Percentiles rank a stretch among this genome's conserved stretches.
These are phyloP conservation scores for Isaurus tuberculatus DNA, from an alignment of 92 coral and sea anemone species.

Conservation along the genomic window DNA sequence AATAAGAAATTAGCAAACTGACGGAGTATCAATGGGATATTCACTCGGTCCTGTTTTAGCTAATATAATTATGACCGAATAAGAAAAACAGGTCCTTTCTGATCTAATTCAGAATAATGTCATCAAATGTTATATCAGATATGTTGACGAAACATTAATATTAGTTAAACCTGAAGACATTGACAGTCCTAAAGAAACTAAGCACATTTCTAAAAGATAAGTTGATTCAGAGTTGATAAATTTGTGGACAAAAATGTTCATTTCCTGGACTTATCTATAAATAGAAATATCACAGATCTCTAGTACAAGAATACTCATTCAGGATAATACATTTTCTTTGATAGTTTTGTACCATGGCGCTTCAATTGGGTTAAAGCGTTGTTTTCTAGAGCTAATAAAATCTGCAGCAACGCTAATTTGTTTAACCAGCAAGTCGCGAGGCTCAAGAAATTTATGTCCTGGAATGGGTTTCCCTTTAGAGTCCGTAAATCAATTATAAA, in stretches of 20 bases:
- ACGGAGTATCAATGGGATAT: too few species aligned
- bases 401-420: conserved; percentile 38
- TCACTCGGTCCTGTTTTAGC: too few species aligned
- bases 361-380: conserved; percentile 24
- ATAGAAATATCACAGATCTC: neutral
- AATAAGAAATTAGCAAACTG: too few species aligned
- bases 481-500: conserved; percentile 19
- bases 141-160: too few species aligned
- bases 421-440: conserved; percentile 16
- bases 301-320: conserved; percentile 18
- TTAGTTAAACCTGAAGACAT: neutral
- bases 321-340: conserved; percentile 27
- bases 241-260: neutral
- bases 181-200: neutral
- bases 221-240: neutral
- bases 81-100: too few species aligned
- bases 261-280: neutral
- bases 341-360: neutral
- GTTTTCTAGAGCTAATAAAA: conserved; percentile 28
- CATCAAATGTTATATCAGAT: too few species aligned
- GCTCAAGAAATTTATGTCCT: conserved; percentile 34
- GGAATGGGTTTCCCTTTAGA: conserved; percentile 48
- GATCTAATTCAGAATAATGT: too few species aligned
- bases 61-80: too few species aligned
- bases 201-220: neutral